Evolutionary conservation across 2,888 invertebrate species (phyloP), one percentile per base, ranked within the genome.

Genomic region (Aricia artaxerxes): DNA sequence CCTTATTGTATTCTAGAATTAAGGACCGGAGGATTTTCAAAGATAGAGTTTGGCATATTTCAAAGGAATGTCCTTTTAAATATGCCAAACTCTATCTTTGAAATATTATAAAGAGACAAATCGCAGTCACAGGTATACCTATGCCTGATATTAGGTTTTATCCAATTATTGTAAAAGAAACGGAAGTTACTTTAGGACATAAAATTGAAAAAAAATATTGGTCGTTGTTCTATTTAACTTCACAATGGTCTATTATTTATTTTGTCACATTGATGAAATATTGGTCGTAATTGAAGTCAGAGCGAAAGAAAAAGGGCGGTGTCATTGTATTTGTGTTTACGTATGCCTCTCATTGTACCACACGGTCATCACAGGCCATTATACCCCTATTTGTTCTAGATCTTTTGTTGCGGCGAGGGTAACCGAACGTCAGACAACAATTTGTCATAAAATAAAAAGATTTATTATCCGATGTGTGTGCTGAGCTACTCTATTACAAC

Each of bases 401-500:
- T 88, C 91, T 88, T 88, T 92, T 92, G 92, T 91, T 86, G 84
- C 85, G 83, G 81, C 82, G 88, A 88, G 92, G 91, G 91, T 88
- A 88, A 88, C 87, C 83, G 86, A 85, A 81, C 79, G 85, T 85
- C 90, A 89, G 90, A 91, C 92, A 91, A 91, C 93, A 91, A 94
- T 94, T 94, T 94, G 94, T 94, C 94, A 94, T 94, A 93, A 94
- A 94, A 93, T 92, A 92, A 91, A 93, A 90, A 94, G 93, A 94
- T 94, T 94, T 94, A 94, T 94, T 86, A 89, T 87, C 85, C 82
- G 84, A 81, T 83, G 87, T 86, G 89, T 88, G 83, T 80, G 79
- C 81, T 89, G 87, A 89, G 86, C 86, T 85, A 87, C 91, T 91
- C 89, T 90, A 90, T 91, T 91, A 89, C 89, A 90, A 87, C 91